phyloP scores from a whole-genome alignment of 2,797 vertebrate species.

The Sardinella longiceps region DNA sequence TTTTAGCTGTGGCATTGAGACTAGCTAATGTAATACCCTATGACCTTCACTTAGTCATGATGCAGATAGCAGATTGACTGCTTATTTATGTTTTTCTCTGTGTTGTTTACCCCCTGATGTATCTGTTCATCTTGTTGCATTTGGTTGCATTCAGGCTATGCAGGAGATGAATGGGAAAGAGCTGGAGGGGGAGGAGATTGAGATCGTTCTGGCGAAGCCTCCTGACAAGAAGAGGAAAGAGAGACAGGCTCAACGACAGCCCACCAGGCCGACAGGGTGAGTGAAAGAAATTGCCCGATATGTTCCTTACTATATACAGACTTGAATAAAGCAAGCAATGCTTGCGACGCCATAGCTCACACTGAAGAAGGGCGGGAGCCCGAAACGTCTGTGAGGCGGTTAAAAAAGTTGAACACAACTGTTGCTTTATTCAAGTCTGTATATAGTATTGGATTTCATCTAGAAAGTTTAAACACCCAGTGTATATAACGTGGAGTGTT shows the following conservation, averaged over 20 bases:
- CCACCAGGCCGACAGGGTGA: conserved; percentile 91
- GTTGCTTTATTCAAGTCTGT: too few relatives aligned
- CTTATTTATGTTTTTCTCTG: not conserved
- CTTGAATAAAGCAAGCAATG: too few relatives aligned
- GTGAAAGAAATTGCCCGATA: conserved; percentile 59
- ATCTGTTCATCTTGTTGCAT: not conserved
- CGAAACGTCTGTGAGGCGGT: too few relatives aligned
- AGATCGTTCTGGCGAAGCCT: conserved; percentile 98
- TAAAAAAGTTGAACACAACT: too few relatives aligned
- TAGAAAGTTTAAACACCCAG: too few relatives aligned
- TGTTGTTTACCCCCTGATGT: conserved; percentile 55
- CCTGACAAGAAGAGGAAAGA: conserved; percentile 99
- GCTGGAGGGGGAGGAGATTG: conserved; percentile 95
- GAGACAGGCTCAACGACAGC: conserved; percentile 93
- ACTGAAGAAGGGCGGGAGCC: too few relatives aligned
- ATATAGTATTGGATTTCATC: too few relatives aligned
- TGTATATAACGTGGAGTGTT: too few relatives aligned
- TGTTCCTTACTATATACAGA: too few relatives aligned
- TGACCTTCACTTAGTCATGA: not conserved
- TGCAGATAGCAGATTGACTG: not conserved
- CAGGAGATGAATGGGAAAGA: conserved; percentile 98
- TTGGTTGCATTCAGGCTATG: conserved; percentile 83
- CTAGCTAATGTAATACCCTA: not conserved
- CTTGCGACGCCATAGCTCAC: too few relatives aligned
- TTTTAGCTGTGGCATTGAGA: not conserved